phyloP scores from a whole-genome alignment of 2,888 invertebrate genomes.

The Oithona nana region DNA sequence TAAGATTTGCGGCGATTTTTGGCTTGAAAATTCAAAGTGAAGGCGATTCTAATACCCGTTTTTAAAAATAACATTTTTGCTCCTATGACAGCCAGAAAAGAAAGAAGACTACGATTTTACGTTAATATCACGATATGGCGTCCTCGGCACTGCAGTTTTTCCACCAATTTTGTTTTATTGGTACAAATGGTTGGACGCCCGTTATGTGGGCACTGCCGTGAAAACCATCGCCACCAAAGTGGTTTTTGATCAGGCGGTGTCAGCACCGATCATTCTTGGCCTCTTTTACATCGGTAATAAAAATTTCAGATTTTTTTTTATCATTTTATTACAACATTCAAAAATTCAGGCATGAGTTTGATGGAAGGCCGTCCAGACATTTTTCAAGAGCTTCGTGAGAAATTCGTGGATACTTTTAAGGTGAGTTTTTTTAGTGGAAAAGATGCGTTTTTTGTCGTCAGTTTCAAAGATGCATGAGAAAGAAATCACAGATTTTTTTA shows the following conservation, averaged over 20 bases:
- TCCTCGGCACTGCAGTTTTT: slow-evolving; percentile 40
- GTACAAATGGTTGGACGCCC: slow-evolving; percentile 55
- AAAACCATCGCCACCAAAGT: slow-evolving; percentile 47
- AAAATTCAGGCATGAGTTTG: slow-evolving; percentile 43
- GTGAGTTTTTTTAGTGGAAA: slow-evolving; percentile 23
- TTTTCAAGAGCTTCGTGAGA: slow-evolving; percentile 46
- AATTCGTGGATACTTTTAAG: slow-evolving; percentile 44
- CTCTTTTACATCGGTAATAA: neutral
- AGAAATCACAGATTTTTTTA: too few relatives aligned
- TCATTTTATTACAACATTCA: slow-evolving; percentile 29
- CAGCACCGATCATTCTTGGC: neutral
- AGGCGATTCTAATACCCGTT: too few relatives aligned
- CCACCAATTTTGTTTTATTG: slow-evolving; percentile 42
- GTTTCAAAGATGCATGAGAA: too few relatives aligned
- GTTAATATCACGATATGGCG: slow-evolving; percentile 34
- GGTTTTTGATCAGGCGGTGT: slow-evolving; percentile 48
- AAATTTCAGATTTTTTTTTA: neutral
- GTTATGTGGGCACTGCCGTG: slow-evolving; percentile 43
- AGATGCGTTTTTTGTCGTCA: neutral
- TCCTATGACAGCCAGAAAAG: neutral
- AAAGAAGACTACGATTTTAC: slow-evolving; percentile 26
- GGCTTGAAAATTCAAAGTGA: too few relatives aligned
- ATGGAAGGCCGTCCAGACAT: slow-evolving; percentile 50
- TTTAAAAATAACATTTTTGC: too few relatives aligned
- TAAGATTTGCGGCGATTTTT: too few relatives aligned